Evolutionary conservation across 2,888 invertebrate species (phyloP).

Genomic region (Leucophora obtusa): DNA sequence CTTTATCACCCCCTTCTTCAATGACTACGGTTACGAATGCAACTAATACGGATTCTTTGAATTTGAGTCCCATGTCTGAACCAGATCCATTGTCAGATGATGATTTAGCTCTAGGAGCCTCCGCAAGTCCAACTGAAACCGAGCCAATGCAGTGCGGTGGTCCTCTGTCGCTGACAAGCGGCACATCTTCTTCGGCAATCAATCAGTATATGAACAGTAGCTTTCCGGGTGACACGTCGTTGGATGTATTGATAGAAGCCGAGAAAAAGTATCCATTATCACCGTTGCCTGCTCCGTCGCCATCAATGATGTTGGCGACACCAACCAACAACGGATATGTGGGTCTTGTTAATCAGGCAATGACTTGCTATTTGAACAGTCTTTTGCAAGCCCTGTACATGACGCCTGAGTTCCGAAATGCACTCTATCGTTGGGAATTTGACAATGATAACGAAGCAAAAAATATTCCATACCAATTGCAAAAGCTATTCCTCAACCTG

Average conservation of each 20-base stretch:
- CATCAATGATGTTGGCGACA: conserved; percentile 46
- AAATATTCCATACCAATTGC: conserved; percentile 91
- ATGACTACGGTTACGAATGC: conserved; percentile 65
- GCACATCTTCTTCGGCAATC: conserved; percentile 48
- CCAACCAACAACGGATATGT: conserved; percentile 80
- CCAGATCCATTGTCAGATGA: conserved; percentile 75
- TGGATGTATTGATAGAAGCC: no score
- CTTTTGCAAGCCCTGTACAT: conserved; percentile 92
- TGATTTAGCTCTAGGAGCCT: conserved; percentile 78
- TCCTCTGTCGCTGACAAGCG: conserved; percentile 56
- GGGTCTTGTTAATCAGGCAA: conserved; percentile 92
- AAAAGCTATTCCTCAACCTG: conserved; percentile 89
- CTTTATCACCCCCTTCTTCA: conserved; percentile 58
- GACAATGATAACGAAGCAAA: conserved; percentile 84
- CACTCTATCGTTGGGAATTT: conserved; percentile 90
- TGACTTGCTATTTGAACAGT: conserved; percentile 95
- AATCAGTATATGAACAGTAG: conserved; percentile 51
- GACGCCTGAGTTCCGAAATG: conserved; percentile 95
- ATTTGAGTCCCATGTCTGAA: conserved; percentile 75
- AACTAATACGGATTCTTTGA: conserved; percentile 69
- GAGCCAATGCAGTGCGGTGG: conserved; percentile 67
- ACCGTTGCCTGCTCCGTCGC: neutral
- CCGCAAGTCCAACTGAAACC: conserved; percentile 77
- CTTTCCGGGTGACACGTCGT: conserved; percentile 4
- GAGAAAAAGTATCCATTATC: no score